Percentiles rank a stretch among this genome's conserved stretches.
Conservation (phyloP, 2,113 vertebrate species). For the Promerops cafer region DNA sequence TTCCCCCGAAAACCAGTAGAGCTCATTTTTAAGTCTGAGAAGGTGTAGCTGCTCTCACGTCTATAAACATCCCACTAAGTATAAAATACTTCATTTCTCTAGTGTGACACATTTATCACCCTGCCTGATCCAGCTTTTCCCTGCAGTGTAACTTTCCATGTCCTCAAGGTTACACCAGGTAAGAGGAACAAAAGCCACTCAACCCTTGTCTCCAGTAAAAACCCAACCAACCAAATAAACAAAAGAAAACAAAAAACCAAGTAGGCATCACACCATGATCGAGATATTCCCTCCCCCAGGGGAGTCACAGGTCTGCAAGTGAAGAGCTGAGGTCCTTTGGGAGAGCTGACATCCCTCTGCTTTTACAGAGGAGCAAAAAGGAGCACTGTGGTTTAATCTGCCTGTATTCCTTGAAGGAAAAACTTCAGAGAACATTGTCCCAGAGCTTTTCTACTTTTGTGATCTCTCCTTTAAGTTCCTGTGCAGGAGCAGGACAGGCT, state of each 20-base stretch:
- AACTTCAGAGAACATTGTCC: not conserved
- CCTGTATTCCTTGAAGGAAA: not conserved
- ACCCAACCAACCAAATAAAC: not conserved
- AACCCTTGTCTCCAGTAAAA: not conserved
- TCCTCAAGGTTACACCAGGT: not conserved
- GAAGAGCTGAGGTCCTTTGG: not conserved
- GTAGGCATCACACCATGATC: fast-evolving
- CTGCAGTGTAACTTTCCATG: not conserved
- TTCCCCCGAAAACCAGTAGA: not conserved
- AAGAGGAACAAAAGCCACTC: not conserved
- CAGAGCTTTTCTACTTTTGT: not conserved
- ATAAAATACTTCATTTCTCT: not conserved
- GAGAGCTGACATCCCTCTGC: not conserved
- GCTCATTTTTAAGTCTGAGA: not conserved
- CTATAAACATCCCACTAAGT: not conserved
- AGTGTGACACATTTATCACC: not conserved
- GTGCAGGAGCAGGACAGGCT: not conserved
- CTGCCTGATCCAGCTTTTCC: not conserved
- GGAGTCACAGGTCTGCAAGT: not conserved
- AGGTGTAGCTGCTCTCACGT: not conserved
- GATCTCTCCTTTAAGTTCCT: not conserved
- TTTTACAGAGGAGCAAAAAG: not conserved
- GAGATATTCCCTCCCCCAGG: not conserved
- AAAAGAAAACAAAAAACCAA: not conserved
- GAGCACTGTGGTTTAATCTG: not conserved